These are phyloP conservation scores for Pogonomyrmex barbatus DNA, from an alignment of 1,140 invertebrate species.

Conservation along the genomic window DNA sequence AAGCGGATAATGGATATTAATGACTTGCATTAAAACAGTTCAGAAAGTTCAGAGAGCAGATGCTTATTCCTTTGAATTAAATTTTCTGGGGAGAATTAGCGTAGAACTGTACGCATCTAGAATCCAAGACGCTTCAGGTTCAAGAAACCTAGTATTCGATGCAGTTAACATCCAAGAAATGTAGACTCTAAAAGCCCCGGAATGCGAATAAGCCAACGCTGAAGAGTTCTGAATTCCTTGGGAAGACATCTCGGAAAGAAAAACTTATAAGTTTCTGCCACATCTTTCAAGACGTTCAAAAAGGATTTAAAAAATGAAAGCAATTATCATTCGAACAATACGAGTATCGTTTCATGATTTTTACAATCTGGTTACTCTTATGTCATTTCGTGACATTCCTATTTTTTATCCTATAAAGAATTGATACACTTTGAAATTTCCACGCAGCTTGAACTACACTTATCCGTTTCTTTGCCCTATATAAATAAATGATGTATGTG, in stretches of 20 bases:
- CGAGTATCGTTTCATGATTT: background rate
- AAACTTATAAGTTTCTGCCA: background rate
- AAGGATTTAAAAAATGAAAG: background rate
- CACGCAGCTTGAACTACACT: background rate
- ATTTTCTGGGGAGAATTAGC: constrained; percentile 8
- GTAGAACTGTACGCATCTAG: background rate
- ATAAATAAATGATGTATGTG: constrained; percentile 37
- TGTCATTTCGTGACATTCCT: too few species aligned
- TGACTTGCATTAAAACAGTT: constrained; percentile 11
- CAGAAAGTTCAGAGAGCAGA: background rate
- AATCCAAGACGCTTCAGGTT: background rate
- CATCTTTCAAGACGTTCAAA: background rate
- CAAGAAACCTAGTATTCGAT: constrained; percentile 18
- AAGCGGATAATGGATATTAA: constrained; percentile 40
- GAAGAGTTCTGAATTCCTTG: background rate
- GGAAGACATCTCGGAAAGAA: background rate
- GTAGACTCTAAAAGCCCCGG: background rate
- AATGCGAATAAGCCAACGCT: constrained; percentile 7
- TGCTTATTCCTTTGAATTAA: background rate
- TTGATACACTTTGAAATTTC: background rate
- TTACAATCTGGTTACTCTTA: background rate
- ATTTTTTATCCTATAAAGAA: background rate
- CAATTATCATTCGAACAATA: background rate
- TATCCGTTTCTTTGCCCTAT: background rate
- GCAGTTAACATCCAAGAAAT: constrained; percentile 36